Evolutionary conservation across 2,888 invertebrate species (phyloP), one percentile per base, ranked within the genome.

Genomic region (Malthinus flaveolus): DNA sequence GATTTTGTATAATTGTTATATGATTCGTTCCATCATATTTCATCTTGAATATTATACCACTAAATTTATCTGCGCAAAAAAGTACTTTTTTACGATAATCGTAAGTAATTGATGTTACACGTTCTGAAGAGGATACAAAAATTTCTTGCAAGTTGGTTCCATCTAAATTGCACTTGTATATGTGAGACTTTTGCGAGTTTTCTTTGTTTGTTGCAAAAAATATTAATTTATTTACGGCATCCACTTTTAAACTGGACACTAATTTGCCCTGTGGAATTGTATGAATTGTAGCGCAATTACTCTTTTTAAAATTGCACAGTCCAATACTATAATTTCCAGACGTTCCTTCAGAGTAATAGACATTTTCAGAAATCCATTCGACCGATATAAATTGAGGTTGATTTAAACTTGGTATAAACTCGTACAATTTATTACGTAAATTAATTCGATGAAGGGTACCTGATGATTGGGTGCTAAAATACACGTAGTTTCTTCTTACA

Each of bases 361-460:
- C 79, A 70, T 89, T 90, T 8, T 84, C 82, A 0, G 89, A 87
- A 15, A 87, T 76, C 91, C 91, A 92, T 68, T 93, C 92, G n/a
- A n/a, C n/a, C n/a, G n/a, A n/a, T n/a, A n/a, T n/a, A n/a, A n/a
- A n/a, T n/a, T n/a, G n/a, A n/a, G n/a, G n/a, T n/a, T n/a, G n/a
- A n/a, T n/a, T n/a, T n/a, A n/a, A n/a, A n/a, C n/a, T n/a, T n/a
- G n/a, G n/a, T n/a, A n/a, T n/a, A n/a, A n/a, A n/a, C n/a, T n/a
- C n/a, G n/a, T n/a, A n/a, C n/a, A n/a, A n/a, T n/a, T n/a, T n/a
- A n/a, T n/a, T n/a, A n/a, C n/a, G n/a, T n/a, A n/a, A n/a, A n/a
- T n/a, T n/a, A n/a, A n/a, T n/a, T n/a, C n/a, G n/a, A n/a, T n/a
- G n/a, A n/a, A n/a, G n/a, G n/a, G n/a, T n/a, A n/a, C n/a, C n/a